Conservation (phyloP, 2,113 vertebrate species). For the Spilogale gracilis region DNA sequence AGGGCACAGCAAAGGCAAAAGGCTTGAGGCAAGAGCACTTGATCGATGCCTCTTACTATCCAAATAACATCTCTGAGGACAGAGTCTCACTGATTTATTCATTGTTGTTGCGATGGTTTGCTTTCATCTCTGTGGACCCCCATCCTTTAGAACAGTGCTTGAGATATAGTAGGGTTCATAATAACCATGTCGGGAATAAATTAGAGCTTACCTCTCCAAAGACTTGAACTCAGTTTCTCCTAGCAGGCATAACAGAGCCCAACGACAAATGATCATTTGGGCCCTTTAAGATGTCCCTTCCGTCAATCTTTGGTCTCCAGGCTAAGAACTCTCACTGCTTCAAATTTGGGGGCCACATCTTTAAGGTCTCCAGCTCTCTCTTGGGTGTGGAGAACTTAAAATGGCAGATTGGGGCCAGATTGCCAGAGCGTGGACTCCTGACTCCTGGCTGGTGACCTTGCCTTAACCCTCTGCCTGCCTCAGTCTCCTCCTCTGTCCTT, state of each 20-base stretch:
- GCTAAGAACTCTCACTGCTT: neutral
- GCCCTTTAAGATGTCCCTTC: neutral
- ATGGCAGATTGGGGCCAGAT: neutral
- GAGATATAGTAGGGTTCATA: neutral
- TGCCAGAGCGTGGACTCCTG: neutral
- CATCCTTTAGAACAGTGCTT: neutral
- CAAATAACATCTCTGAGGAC: neutral
- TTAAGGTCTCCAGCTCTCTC: neutral
- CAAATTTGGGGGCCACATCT: neutral
- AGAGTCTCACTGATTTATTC: neutral
- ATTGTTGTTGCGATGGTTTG: neutral
- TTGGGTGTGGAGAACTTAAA: neutral
- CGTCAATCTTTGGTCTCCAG: neutral
- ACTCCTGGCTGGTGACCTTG: neutral
- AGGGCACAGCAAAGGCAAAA: neutral
- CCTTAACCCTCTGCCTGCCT: neutral
- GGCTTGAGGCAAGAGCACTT: neutral
- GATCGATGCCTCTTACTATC: neutral
- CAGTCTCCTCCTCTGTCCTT: neutral
- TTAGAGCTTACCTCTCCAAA: neutral
- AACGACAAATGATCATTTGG: fast-evolving
- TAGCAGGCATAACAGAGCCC: fast-evolving
- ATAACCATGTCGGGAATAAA: neutral
- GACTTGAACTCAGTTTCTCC: neutral
- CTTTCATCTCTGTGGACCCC: neutral